Base-by-base conservation (phyloP, 2,888 invertebrate genomes). In the Pachydiplax longipennis region DNA sequence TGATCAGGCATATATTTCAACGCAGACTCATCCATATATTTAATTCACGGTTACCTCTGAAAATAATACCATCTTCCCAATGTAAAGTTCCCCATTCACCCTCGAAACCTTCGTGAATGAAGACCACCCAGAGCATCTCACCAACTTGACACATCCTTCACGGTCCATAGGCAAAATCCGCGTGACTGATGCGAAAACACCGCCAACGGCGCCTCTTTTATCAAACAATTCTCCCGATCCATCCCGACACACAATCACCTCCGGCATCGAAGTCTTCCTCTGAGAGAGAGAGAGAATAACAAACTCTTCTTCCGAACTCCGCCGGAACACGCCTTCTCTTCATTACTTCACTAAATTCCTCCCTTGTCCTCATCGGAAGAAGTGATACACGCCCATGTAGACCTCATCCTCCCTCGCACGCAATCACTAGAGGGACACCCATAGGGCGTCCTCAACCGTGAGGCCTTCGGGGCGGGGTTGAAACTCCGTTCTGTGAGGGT, bases 271-370 rank as follows among this genome's bases (percentile, higher is more conserved):
- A 73, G 73, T 25, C 73, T 31, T 73, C 73, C 12, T 31, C 13
- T n/a, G 22, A 8, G 12, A 13, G 73, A 73, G 1, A 25, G 61
- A 65, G 65, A 65, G 73, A 73, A 73, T 31, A 73, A 73, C 31
- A 73, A 73, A 73, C 25, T 73, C 73, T 73, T 58, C 31, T 6
- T 44, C 31, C 44, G 37, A 22, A 48, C 44, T n/a, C 44, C 48
- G 25, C 58, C 13, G 35, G 35, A 22, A 81, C 81, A 37, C 81
- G 40, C 81, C 81, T n/a, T 44, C 81, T 83, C 58, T 83, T 83
- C 83, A 83, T 83, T 83, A 83, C 83, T 58, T 83, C 22, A 25
- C 53, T n/a, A 83, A 83, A 83, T 53, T 58, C 83, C 35, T 58
- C 83, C 58, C 83, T 83, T 83, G 83, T 83, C 35, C 58, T 83